These are phyloP conservation scores for Pheosia gnoma DNA, from an alignment of 2,888 invertebrate genomes.

Conservation along the genomic window DNA sequence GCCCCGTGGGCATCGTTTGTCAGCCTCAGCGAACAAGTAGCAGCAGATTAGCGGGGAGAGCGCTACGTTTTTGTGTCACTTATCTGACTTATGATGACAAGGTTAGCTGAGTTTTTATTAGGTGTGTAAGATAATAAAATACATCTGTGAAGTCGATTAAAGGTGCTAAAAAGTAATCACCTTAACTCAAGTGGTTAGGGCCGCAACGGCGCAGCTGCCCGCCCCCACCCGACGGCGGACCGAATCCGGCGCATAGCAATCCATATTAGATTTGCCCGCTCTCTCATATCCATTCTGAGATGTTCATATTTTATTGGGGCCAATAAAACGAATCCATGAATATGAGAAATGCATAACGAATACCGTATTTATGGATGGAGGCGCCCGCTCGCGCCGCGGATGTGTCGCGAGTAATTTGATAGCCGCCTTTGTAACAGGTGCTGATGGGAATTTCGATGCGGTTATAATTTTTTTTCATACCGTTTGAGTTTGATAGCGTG, in stretches of 20 bases:
- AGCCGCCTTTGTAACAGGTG: slow-evolving; percentile 83
- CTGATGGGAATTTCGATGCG: slow-evolving; percentile 80
- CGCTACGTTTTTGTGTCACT: slow-evolving; percentile 25
- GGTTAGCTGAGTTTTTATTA: slow-evolving; percentile 7
- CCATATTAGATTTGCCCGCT: slow-evolving; percentile 84
- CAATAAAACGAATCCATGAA: slow-evolving; percentile 85
- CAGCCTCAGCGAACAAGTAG: slow-evolving; percentile 45
- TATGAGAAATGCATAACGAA: slow-evolving; percentile 85
- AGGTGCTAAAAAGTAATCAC: slow-evolving; percentile 3
- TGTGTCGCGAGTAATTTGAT: slow-evolving; percentile 83
- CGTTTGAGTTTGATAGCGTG: slow-evolving; percentile 69
- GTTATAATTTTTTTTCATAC: slow-evolving; percentile 72
- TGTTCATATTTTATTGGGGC: slow-evolving; percentile 85
- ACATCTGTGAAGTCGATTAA: not conserved
- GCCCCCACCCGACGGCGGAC: slow-evolving; percentile 58
- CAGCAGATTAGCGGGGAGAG: slow-evolving; percentile 42
- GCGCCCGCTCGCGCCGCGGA: slow-evolving; percentile 64
- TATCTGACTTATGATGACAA: slow-evolving; percentile 31
- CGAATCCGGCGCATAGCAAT: slow-evolving; percentile 81
- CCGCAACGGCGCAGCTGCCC: slow-evolving; percentile 50
- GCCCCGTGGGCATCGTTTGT: slow-evolving; percentile 47
- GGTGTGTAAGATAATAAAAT: no score
- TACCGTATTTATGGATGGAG: slow-evolving; percentile 83
- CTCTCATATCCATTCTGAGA: slow-evolving; percentile 84
- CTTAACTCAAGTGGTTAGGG: slow-evolving; percentile 13